A percentile compares a stretch with the other conserved stretches of the same genome.
Conservation (phyloP, 2,888 invertebrate species). For the Helobdella robusta region DNA sequence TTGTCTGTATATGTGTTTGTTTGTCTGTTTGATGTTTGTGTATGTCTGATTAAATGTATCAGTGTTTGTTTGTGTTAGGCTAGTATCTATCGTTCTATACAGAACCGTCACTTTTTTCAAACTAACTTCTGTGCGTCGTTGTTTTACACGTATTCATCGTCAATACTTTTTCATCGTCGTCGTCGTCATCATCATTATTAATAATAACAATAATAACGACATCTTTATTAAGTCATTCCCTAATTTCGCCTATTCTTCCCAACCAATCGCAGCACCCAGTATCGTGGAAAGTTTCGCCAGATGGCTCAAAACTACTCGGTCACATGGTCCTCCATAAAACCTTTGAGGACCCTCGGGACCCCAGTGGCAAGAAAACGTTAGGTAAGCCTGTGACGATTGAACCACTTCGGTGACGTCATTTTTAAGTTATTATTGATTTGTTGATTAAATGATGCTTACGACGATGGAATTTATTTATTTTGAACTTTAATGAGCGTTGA, state of each 20-base stretch:
- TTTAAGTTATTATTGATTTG: not conserved
- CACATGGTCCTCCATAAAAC: constrained; percentile 82
- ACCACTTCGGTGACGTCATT: too few relatives aligned
- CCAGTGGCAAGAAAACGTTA: constrained; percentile 57
- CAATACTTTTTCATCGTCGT: not conserved
- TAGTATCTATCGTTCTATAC: not conserved
- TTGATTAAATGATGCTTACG: not conserved
- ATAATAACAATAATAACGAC: too few relatives aligned
- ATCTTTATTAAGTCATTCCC: too few relatives aligned
- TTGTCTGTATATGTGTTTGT: too few relatives aligned
- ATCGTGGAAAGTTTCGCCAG: constrained; percentile 90
- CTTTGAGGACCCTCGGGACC: constrained; percentile 57
- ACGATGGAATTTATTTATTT: too few relatives aligned
- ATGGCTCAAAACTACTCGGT: constrained; percentile 83
- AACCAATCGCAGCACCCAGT: constrained; percentile 65
- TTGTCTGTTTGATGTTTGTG: too few relatives aligned
- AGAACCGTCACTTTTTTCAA: not conserved
- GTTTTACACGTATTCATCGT: not conserved
- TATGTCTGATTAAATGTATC: too few relatives aligned
- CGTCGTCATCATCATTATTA: not conserved
- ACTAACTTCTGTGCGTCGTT: not conserved
- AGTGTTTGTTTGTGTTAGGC: too few relatives aligned
- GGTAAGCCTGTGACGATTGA: constrained; percentile 28
- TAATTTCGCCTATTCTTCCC: not conserved
- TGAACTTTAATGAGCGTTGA: not conserved